phyloP scores from a whole-genome alignment of 2,797 vertebrate genomes.

The Schizothorax lantsangensis region DNA sequence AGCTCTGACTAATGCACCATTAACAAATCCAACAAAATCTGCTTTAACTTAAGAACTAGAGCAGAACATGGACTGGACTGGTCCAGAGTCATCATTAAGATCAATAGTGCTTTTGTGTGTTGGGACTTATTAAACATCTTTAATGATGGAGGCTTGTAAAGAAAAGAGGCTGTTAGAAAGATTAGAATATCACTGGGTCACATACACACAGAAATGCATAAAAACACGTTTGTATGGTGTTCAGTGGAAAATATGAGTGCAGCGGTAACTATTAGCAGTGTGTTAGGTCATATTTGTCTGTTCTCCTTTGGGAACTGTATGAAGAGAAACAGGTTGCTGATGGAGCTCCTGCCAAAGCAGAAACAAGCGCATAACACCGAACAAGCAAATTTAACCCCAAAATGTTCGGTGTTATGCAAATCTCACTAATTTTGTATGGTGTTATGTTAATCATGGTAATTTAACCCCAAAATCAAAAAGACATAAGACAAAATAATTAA shows the following conservation, averaged over 20 bases:
- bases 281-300: constrained; percentile 26
- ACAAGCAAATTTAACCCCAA: not conserved
- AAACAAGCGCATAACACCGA: constrained; percentile 6
- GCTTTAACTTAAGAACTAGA: constrained; percentile 12
- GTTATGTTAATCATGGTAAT: too few relatives aligned
- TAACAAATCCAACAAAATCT: constrained; percentile 22
- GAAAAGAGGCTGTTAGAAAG: not conserved
- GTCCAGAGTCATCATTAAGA: not conserved
- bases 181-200: not conserved
- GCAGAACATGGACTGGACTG: not conserved
- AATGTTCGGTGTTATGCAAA: not conserved
- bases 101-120: not conserved
- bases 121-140: not conserved
- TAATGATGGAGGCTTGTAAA: not conserved
- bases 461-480: too few relatives aligned
- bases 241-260: constrained; percentile 42
- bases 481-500: too few relatives aligned
- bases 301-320: constrained; percentile 5
- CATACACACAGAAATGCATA: not conserved
- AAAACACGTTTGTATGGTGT: constrained; percentile 13
- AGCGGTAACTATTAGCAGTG: constrained; percentile 11
- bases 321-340: constrained; percentile 30
- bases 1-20: not conserved
- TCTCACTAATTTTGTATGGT: too few relatives aligned
- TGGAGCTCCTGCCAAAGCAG: constrained; percentile 12